Conservation (phyloP, 2,888 invertebrate genomes). For the Aradus depressus region DNA sequence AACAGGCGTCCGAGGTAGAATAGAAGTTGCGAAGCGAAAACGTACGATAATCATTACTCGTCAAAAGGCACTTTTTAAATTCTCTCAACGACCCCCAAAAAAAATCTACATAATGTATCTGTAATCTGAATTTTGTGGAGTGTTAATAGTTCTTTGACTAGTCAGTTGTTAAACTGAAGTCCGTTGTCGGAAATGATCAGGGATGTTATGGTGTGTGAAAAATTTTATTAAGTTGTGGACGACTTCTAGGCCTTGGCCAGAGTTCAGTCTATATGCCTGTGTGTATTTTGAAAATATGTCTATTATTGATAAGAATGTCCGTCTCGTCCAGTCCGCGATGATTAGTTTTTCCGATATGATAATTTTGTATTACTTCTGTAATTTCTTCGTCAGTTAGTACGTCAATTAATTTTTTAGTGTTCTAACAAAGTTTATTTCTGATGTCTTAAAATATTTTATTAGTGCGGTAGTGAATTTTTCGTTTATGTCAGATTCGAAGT, state of each 20-base stretch:
- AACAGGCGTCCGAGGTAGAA: too few relatives aligned
- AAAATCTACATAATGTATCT: too few relatives aligned
- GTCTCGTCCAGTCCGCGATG: constrained; percentile 10
- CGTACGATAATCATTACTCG: too few relatives aligned
- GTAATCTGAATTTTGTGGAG: constrained; percentile 19
- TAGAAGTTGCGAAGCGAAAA: too few relatives aligned
- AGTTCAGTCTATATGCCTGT: too few relatives aligned
- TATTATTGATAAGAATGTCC: too few relatives aligned
- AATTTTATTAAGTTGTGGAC: constrained; percentile 10
- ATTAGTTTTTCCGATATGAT: constrained; percentile 10
- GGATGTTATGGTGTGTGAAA: constrained; percentile 12
- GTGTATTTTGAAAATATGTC: too few relatives aligned
- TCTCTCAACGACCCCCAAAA: too few relatives aligned
- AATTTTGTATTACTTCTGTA: neutral
- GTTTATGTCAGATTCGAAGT: constrained; percentile 8
- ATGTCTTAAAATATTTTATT: constrained; percentile 6
- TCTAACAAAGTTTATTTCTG: constrained; percentile 3
- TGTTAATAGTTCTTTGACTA: constrained; percentile 13
- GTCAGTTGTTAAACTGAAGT: constrained; percentile 5
- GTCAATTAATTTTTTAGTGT: neutral
- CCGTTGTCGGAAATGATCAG: constrained; percentile 9
- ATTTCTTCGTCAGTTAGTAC: neutral
- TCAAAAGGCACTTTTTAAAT: too few relatives aligned
- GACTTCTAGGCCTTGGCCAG: constrained; percentile 9
- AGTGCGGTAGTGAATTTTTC: constrained; percentile 1